These are phyloP conservation scores for Tachystola acroxantha DNA, from an alignment of 2,888 invertebrate species.

Conservation along the genomic window DNA sequence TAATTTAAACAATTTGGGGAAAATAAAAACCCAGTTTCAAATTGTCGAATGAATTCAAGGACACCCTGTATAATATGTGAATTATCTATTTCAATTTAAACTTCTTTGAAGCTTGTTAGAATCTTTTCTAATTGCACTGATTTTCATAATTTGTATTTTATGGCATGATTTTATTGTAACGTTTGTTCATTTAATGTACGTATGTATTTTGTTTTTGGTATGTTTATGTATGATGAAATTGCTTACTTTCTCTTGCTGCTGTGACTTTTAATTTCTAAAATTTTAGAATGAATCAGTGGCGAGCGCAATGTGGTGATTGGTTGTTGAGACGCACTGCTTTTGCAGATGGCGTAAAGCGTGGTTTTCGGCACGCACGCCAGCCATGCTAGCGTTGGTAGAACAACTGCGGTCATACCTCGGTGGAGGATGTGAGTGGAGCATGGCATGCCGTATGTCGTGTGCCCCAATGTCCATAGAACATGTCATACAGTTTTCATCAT, in stretches of 20 bases:
- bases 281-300: background rate
- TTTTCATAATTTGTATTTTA: too few species aligned
- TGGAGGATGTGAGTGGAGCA: conserved; percentile 73
- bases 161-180: too few species aligned
- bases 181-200: too few species aligned
- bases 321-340: conserved; percentile 53
- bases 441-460: conserved; percentile 20
- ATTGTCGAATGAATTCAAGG: too few species aligned
- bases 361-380: conserved; percentile 62
- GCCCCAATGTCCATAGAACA: conserved; percentile 11
- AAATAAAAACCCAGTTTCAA: too few species aligned
- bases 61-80: too few species aligned
- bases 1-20: too few species aligned
- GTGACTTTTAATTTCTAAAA: background rate
- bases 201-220: too few species aligned
- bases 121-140: too few species aligned
- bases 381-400: conserved; percentile 77
- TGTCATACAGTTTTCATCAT: background rate
- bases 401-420: conserved; percentile 73
- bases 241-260: background rate
- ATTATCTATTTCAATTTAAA: too few species aligned
- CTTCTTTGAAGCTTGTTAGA: too few species aligned
- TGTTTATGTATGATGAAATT: too few species aligned
- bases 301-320: conserved; percentile 15
- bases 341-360: conserved; percentile 74